Conservation (phyloP, 2,888 invertebrate species). For the Trissolcus brochymenae region DNA sequence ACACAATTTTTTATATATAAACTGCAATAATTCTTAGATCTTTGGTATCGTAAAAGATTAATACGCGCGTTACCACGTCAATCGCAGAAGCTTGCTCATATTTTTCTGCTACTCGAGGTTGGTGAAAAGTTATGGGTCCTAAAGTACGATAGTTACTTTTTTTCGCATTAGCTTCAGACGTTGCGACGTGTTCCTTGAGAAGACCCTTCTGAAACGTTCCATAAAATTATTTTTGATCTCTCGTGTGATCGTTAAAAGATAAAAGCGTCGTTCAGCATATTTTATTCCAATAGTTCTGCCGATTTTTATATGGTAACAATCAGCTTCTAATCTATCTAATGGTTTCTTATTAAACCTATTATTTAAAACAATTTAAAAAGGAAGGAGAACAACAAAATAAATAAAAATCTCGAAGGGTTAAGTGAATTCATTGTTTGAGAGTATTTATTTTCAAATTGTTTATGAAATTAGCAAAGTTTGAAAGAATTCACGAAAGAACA, state of each 20-base stretch:
- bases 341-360: too few species aligned
- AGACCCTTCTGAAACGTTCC: conserved; percentile 33
- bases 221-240: conserved; percentile 46
- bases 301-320: not conserved
- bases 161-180: conserved; percentile 37
- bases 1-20: not conserved
- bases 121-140: conserved; percentile 62
- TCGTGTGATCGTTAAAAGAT: conserved; percentile 38
- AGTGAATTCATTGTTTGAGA: too few species aligned
- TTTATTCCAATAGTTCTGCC: conserved; percentile 24
- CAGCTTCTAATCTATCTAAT: too few species aligned
- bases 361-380: too few species aligned
- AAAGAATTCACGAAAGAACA: too few species aligned
- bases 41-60: conserved; percentile 42
- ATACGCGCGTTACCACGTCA: conserved; percentile 62
- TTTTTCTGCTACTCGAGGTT: conserved; percentile 63
- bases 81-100: conserved; percentile 63
- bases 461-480: too few species aligned
- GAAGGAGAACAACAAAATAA: too few species aligned
- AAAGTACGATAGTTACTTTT: conserved; percentile 51
- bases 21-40: not conserved
- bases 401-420: too few species aligned
- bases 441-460: too few species aligned
- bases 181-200: conserved; percentile 37
- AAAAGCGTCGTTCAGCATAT: conserved; percentile 16